Evolutionary conservation across 1,140 invertebrate genomes (phyloP), one percentile per base, ranked within the genome.

Genomic region (Sycophila sp.): DNA sequence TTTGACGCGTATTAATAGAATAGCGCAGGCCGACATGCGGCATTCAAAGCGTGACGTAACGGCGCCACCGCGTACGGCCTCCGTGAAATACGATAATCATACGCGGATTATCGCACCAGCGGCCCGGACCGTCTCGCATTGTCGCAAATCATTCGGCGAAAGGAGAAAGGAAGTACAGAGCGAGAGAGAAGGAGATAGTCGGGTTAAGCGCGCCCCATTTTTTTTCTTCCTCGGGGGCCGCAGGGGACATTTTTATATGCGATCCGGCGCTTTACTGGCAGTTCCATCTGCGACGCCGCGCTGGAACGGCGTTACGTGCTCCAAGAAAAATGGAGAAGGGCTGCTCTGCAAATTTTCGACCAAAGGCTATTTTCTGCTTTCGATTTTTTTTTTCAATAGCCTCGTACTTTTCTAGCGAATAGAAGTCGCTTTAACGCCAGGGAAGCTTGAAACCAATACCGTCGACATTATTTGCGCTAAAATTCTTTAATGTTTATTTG

Each of bases 61-160:
- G 6, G 30, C n/a, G n/a, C n/a, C n/a, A n/a, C n/a, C n/a, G n/a
- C n/a, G n/a, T n/a, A n/a, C n/a, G n/a, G n/a, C 24, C 28, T 26
- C 10, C 32, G 47, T 64, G 22, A 53, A 64, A 64, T n/a, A n/a
- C n/a, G 26, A 32, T 49, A 49, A 63, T 63, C 42, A 49, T 19
- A 32, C 42, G 60, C 40, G n/a, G 28, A 62, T 62, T 30, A 45
- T 62, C 22, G 28, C 42, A 34, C 1, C n/a, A n/a, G n/a, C n/a
- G n/a, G n/a, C n/a, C n/a, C n/a, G n/a, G n/a, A n/a, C n/a, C n/a
- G n/a, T n/a, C n/a, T n/a, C n/a, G n/a, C n/a, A n/a, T n/a, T n/a
- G n/a, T n/a, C n/a, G n/a, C n/a, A n/a, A n/a, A n/a, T n/a, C n/a
- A n/a, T n/a, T n/a, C n/a, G n/a, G n/a, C n/a, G n/a, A n/a, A n/a